Evolutionary conservation across 2,113 vertebrate genomes (phyloP).

Genomic region (Thamnophis sirtalis): DNA sequence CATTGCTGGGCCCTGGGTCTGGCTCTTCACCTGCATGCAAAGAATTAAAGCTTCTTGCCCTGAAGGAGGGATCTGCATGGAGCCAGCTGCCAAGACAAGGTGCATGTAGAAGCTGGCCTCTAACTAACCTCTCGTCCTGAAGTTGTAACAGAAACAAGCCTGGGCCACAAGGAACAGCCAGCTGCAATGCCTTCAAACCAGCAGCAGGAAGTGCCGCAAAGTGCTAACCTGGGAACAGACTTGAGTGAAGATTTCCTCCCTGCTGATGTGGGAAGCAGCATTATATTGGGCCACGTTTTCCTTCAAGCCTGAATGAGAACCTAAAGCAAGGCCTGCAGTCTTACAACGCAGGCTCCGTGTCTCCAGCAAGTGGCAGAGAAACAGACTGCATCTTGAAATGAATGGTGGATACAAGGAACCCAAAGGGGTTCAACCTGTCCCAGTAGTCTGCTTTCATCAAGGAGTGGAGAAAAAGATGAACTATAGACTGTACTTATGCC

Average conservation of each 20-base stretch:
- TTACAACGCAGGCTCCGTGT: background rate
- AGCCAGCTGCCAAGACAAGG: background rate
- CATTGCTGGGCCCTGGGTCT: background rate
- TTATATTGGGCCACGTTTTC: background rate
- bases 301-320: background rate
- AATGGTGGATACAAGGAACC: background rate
- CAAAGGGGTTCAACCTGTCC: background rate
- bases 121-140: background rate
- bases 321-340: background rate
- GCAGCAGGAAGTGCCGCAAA: background rate
- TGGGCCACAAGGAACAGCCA: background rate
- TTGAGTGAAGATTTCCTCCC: background rate
- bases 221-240: background rate
- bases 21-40: slow-evolving; percentile 14
- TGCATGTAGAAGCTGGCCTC: background rate
- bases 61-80: background rate
- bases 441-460: background rate
- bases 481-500: background rate
- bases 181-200: background rate
- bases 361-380: background rate
- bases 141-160: background rate
- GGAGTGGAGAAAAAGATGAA: background rate
- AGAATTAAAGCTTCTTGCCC: background rate
- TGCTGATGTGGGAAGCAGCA: background rate
- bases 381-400: background rate